Conservation (phyloP, 2,113 vertebrate species). For the Albula goreensis region DNA sequence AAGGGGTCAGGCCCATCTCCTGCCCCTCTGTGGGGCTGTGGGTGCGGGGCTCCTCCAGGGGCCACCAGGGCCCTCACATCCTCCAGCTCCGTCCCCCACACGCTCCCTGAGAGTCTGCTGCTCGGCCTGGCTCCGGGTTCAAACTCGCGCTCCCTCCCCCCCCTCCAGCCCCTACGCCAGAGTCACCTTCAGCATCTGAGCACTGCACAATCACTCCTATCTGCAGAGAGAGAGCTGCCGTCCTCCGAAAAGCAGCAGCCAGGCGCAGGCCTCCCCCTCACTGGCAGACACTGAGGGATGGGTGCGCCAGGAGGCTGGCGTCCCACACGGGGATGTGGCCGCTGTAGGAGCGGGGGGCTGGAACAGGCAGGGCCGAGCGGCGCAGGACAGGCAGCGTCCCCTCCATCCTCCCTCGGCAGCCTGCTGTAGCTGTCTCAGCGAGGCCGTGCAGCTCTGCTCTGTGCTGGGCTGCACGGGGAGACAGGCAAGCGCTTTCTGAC, state of each 20-base stretch:
- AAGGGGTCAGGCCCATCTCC: constrained; percentile 65
- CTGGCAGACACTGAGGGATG: neutral
- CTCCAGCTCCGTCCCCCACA: constrained; percentile 38
- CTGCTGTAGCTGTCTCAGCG: constrained; percentile 52
- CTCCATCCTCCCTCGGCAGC: constrained; percentile 24
- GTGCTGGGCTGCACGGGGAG: neutral
- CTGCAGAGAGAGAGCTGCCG: constrained; percentile 31
- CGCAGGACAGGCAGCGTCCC: constrained; percentile 37
- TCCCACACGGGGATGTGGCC: neutral
- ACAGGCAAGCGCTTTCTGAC: constrained; percentile 52
- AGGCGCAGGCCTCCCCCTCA: neutral
- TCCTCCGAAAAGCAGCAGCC: neutral
- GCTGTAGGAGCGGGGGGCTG: neutral
- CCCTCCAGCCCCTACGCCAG: neutral
- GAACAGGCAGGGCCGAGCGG: constrained; percentile 23
- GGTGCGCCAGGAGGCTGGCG: neutral
- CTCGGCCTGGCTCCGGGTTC: neutral
- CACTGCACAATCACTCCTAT: constrained; percentile 17
- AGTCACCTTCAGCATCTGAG: constrained; percentile 59
- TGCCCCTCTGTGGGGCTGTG: constrained; percentile 17
- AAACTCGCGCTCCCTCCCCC: constrained; percentile 29
- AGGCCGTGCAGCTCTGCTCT: constrained; percentile 64
- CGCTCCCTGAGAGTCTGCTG: constrained; percentile 18
- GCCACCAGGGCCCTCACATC: constrained; percentile 57
- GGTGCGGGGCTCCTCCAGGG: neutral